Conservation (phyloP, 2,797 vertebrate species). For the Gorsachius magnificus region DNA sequence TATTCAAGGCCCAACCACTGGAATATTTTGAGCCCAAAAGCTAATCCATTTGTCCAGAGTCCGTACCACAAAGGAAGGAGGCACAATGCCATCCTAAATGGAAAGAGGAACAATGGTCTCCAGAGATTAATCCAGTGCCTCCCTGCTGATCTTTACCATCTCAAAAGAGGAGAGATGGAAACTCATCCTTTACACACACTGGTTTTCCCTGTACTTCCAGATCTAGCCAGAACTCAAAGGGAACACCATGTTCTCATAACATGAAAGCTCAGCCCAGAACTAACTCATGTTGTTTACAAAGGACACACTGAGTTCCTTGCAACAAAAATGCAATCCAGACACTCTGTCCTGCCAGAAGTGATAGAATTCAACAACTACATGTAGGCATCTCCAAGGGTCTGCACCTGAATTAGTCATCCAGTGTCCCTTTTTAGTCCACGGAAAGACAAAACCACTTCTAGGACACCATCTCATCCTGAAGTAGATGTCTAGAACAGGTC, state of each 20-base stretch:
- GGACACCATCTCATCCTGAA: not conserved
- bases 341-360: constrained; percentile 10
- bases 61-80: not conserved
- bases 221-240: not conserved
- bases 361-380: not conserved
- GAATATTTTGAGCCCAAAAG: not conserved
- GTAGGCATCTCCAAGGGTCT: not conserved
- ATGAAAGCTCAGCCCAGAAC: constrained; percentile 6
- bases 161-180: not conserved
- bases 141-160: not conserved
- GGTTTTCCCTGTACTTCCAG: not conserved
- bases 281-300: constrained; percentile 12
- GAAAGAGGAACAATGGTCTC: not conserved
- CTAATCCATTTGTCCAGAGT: not conserved
- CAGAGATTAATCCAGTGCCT: not conserved
- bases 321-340: constrained; percentile 9
- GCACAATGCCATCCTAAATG: not conserved
- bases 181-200: not conserved
- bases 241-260: constrained; percentile 4
- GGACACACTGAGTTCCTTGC: not conserved
- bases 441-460: not conserved
- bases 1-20: not conserved
- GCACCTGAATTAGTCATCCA: not conserved
- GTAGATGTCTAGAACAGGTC: not conserved
- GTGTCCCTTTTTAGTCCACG: not conserved